Evolutionary conservation across 2,113 vertebrate genomes (phyloP).

Genomic region (Dissostichus mawsoni): DNA sequence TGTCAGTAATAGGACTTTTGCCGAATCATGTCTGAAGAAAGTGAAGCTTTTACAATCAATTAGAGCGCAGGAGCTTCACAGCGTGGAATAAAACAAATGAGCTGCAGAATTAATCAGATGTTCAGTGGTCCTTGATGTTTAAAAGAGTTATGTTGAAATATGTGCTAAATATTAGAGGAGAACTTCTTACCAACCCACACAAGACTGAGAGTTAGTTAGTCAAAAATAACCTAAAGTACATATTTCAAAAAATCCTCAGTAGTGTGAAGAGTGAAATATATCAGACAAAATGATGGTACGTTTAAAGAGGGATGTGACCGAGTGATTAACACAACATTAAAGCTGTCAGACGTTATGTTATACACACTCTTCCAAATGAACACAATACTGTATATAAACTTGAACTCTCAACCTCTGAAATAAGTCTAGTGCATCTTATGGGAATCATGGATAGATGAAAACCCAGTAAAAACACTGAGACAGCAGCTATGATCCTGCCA

Average conservation of each 20-base stretch:
- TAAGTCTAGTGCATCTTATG: neutral
- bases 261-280: neutral
- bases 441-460: neutral
- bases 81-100: no score
- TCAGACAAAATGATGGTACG: neutral
- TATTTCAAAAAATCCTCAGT: neutral
- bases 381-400: no score
- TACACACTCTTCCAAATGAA: neutral
- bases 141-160: neutral
- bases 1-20: no score
- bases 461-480: neutral
- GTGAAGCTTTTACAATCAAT: no score
- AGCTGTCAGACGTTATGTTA: slow-evolving; percentile 13
- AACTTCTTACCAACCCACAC: neutral
- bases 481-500: neutral
- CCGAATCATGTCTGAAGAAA: no score
- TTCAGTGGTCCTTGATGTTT: neutral
- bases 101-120: neutral
- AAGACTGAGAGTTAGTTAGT: neutral
- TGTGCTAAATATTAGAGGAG: neutral
- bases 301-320: neutral
- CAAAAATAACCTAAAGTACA: neutral
- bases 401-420: neutral
- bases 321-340: neutral
- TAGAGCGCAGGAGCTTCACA: no score